Base-by-base conservation (phyloP, 2,113 vertebrate species). In the Myrmecobius fasciatus region DNA sequence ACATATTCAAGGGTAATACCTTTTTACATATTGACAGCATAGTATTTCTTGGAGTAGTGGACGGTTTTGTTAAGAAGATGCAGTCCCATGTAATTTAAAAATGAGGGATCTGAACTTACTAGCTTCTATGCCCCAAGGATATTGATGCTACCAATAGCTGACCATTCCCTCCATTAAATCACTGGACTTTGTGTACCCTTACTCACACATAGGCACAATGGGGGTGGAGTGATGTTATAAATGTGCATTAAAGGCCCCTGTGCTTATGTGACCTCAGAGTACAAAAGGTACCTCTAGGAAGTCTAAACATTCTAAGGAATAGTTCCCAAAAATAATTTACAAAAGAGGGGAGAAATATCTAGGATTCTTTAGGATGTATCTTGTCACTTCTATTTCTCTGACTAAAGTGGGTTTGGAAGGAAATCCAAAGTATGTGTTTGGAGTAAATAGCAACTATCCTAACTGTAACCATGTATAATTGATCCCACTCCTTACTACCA, bases 121-220 rank as follows among this genome's bases (percentile, higher is more conserved):
- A 0, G 51, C 67, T 28, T 14, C 31, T 22, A 10, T 49, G 49
- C 48, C 3, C 22, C 7, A 0, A 0, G 8, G 20, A 28, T 2
- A 53, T 31, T 43, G 47, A 49, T 25, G 17, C 54, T 48, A 36
- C 36, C 20, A 48, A 22, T 12, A 9, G 2, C 20, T 36, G 22
- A 89, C 92, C 67, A 8, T 0, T 0, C 9, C n/a, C 52, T 22
- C 36, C 36, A 75, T n/a, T 75, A 12, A 49, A 94, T 47, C 47
- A 60, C 47, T 89, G n/a, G 25, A 47, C 89, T 56, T 51, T 11
- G 10, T 25, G 0, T 3, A 1, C 28, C 8, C 8, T 0, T 36
- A n/a, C 83, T 93, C 46, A 10, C 60, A 75, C 5, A 75, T 56
- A 7, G 8, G 1, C n/a, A 6, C 0, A 0, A 12, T 49, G 93